Conservation (phyloP, 2,888 invertebrate species). For the Lamproptera curius region DNA sequence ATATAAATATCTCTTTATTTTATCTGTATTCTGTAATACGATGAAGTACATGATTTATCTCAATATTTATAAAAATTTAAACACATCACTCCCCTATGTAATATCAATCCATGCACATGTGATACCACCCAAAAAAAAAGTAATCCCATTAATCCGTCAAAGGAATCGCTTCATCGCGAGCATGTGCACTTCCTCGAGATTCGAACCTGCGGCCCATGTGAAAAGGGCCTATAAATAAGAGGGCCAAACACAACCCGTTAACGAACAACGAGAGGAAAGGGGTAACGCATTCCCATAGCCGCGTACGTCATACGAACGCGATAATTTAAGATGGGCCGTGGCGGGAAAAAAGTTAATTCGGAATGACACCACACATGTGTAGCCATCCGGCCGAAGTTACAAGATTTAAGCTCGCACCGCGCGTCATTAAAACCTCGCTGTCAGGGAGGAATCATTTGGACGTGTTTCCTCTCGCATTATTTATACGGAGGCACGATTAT, state of each 20-base stretch:
- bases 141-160: constrained; percentile 18
- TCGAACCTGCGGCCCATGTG: constrained; percentile 12
- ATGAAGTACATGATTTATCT: background rate
- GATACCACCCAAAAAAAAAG: constrained; percentile 8
- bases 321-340: constrained; percentile 71
- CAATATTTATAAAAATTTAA: too few species aligned
- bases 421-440: constrained; percentile 57
- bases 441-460: constrained; percentile 57
- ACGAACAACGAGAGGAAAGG: constrained; percentile 26
- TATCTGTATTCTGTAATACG: too few species aligned
- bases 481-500: constrained; percentile 54
- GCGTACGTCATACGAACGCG: constrained; percentile 54
- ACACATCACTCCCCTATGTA: too few species aligned
- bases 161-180: constrained; percentile 12
- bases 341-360: constrained; percentile 59
- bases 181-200: constrained; percentile 21
- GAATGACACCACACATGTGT: constrained; percentile 53
- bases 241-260: constrained; percentile 14
- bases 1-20: too few species aligned
- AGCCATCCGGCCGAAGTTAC: constrained; percentile 42
- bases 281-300: constrained; percentile 57
- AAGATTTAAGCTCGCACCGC: constrained; percentile 39
- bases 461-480: constrained; percentile 58
- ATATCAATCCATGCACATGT: constrained; percentile 5
- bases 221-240: background rate